These are phyloP conservation scores for Nothobranchius furzeri DNA, from an alignment of 2,113 vertebrate genomes.

Conservation along the genomic window DNA sequence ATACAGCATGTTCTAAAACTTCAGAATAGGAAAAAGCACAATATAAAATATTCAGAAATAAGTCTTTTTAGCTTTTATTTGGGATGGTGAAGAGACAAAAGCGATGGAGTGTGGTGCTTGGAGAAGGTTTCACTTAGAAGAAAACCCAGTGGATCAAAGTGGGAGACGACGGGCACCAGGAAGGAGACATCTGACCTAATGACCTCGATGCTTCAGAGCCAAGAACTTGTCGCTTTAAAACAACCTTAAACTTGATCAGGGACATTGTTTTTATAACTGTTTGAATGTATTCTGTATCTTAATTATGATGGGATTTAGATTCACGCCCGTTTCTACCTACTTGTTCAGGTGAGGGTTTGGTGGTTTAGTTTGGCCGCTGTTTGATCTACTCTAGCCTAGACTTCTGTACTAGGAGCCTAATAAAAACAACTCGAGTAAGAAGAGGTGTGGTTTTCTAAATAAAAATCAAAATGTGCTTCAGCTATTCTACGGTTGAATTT, in stretches of 20 bases:
- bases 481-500: background rate
- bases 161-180: too few relatives aligned
- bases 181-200: too few relatives aligned
- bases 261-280: background rate
- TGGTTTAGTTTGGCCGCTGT: background rate
- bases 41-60: too few relatives aligned
- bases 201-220: background rate
- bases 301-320: background rate
- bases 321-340: background rate
- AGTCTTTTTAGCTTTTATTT: background rate
- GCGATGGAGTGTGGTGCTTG: background rate
- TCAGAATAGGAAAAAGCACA: too few relatives aligned
- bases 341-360: background rate
- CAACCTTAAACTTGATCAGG: conserved; percentile 12
- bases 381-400: background rate
- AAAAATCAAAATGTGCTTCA: background rate
- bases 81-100: background rate
- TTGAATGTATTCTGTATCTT: background rate
- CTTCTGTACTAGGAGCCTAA: conserved; percentile 34
- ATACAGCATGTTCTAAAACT: too few relatives aligned
- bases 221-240: background rate
- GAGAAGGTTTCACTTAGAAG: too few relatives aligned
- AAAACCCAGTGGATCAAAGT: background rate
- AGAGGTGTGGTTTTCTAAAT: conserved; percentile 11
- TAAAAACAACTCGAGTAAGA: conserved; percentile 34